Base-by-base conservation (phyloP, 2,797 vertebrate genomes). In the Acridotheres tristis region DNA sequence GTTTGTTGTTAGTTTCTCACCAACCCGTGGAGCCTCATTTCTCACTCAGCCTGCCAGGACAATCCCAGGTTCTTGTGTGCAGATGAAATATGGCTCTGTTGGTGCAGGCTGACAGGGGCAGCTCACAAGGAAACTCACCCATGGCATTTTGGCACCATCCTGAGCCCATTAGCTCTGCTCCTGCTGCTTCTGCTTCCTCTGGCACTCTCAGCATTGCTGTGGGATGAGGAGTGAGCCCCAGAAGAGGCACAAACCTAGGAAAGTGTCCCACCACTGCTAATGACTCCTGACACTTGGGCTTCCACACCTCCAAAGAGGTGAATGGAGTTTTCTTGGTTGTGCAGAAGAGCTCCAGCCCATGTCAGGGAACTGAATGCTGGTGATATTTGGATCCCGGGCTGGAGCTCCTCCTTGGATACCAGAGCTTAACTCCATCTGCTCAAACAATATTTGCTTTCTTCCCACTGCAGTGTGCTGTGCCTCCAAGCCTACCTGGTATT, bases 131-230 rank as follows among this genome's bases (percentile, higher is more conserved):
- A 96, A 87, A 69, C 45, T 87, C 85, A 77, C 59, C 87, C 26
- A 7, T 91, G 94, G 89, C 63, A 89, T 87, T 95, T 74, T 92
- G 90, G 87, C 92, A 88, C 89, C 96, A 72, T 69, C 88, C 54
- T 57, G 88, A 92, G 92, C 63, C 88, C 88, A 58, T 87, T 87
- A 94, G 68, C 68, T 90, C 81, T 58, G 43, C 74, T 85, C 90
- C 96, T 15, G 59, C 94, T 94, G 96, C 83, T 93, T 68, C 90
- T 88, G 93, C 94, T 94, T 89, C 92, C 89, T 87, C 93, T 74
- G 75, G 65, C 9, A 4, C 88, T 92, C 91, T 36, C 77, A 61
- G 2, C 6, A 30, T 71, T 83, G 32, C 47, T 0, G 0, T 40
- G 75, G 81, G 90, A 79, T 71, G 81, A 94, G 59, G 50, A 94